Evolutionary conservation across 2,888 invertebrate species (phyloP).

Genomic region (Drosophila borealis): DNA sequence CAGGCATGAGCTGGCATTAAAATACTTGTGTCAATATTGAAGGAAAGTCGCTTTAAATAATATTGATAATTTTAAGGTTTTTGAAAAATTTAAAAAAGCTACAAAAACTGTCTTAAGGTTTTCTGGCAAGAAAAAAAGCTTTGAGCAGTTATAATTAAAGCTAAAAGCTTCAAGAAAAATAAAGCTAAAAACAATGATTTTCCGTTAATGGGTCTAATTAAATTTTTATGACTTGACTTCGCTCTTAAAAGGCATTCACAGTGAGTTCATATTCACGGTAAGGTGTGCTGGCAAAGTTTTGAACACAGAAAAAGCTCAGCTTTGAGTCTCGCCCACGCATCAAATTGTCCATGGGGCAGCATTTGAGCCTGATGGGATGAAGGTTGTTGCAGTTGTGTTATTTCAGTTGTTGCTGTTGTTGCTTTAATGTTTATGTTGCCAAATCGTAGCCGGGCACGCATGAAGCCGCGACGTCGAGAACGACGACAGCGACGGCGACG

Average conservation of each 20-base stretch:
- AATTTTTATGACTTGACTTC: too few relatives aligned
- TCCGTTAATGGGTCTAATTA: too few relatives aligned
- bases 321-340: slow-evolving; percentile 5
- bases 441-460: slow-evolving; percentile 71
- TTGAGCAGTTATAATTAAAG: not conserved
- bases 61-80: too few relatives aligned
- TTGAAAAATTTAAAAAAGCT: too few relatives aligned
- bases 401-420: slow-evolving; percentile 46
- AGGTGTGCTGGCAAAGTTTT: not conserved
- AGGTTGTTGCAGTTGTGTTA: slow-evolving; percentile 32
- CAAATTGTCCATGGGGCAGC: slow-evolving; percentile 44
- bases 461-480: slow-evolving; percentile 50
- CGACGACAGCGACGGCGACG: slow-evolving; percentile 12
- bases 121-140: too few relatives aligned
- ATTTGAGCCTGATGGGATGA: slow-evolving; percentile 13
- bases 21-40: too few relatives aligned
- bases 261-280: too few relatives aligned
- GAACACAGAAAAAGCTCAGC: not conserved
- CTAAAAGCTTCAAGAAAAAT: not conserved
- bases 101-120: too few relatives aligned
- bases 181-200: too few relatives aligned
- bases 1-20: too few relatives aligned
- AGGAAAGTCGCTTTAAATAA: too few relatives aligned
- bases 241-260: too few relatives aligned
- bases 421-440: slow-evolving; percentile 77